These are phyloP conservation scores for Pollenia griseotomentosa DNA, from an alignment of 2,888 invertebrate genomes.

Conservation along the genomic window DNA sequence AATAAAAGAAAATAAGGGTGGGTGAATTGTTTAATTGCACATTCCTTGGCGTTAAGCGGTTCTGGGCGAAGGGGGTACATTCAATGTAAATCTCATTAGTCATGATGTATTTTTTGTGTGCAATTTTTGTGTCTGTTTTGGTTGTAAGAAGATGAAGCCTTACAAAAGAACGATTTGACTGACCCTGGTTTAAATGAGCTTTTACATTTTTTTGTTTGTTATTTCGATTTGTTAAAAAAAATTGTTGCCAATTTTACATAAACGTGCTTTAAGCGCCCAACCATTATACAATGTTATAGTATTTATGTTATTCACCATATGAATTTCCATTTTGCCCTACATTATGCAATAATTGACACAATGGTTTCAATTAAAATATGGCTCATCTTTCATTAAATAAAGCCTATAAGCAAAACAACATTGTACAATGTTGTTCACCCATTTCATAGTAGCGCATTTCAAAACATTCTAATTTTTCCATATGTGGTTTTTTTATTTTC, in stretches of 20 bases:
- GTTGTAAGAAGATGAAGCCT: slow-evolving; percentile 39
- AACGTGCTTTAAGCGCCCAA: not conserved
- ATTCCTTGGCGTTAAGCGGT: slow-evolving; percentile 1
- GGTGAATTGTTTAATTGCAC: slow-evolving; percentile 41
- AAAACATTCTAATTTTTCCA: no score
- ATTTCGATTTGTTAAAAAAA: slow-evolving; percentile 23
- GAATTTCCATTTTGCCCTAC: no score
- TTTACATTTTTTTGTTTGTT: slow-evolving; percentile 22
- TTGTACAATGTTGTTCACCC: no score
- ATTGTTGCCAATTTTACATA: slow-evolving; percentile 32
- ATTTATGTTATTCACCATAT: no score
- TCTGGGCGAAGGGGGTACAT: slow-evolving; percentile 22
- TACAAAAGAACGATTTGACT: slow-evolving; percentile 41
- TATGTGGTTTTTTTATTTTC: no score
- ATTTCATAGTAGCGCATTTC: no score
- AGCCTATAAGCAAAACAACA: no score
- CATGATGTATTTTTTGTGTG: slow-evolving; percentile 20
- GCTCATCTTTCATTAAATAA: no score
- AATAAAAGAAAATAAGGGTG: not conserved
- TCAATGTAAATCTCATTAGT: slow-evolving; percentile 67
- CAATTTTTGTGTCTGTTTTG: slow-evolving; percentile 16
- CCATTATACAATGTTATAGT: not conserved
- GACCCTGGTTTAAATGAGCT: slow-evolving; percentile 58
- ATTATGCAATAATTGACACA: no score
- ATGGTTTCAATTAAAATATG: no score